phyloP scores from a whole-genome alignment of 2,888 invertebrate species.

The Acanthoscelides obtectus region DNA sequence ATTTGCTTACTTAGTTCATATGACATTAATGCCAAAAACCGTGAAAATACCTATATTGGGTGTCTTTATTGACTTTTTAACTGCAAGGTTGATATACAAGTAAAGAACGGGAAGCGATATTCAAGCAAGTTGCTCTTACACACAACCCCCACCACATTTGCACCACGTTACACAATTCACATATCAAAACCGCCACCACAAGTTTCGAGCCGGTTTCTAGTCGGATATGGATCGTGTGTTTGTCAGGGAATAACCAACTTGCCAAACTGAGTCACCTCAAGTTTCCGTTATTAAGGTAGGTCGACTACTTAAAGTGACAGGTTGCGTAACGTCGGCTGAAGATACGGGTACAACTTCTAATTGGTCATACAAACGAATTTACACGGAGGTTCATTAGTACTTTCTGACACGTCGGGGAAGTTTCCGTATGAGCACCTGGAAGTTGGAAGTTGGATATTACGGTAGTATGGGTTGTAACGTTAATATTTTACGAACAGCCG shows the following conservation, averaged over 20 bases:
- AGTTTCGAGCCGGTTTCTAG: background rate
- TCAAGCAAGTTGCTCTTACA: no score
- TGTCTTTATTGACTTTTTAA: no score
- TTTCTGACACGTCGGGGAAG: background rate
- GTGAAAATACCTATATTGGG: no score
- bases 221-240: background rate
- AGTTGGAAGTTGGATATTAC: background rate
- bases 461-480: no score
- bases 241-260: background rate
- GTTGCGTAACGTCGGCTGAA: background rate
- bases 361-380: background rate
- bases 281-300: background rate
- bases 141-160: no score
- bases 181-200: no score
- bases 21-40: no score
- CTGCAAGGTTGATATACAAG: no score
- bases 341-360: background rate
- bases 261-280: background rate
- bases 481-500: no score
- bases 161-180: no score
- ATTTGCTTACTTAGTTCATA: no score
- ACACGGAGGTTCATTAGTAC: background rate
- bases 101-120: no score
- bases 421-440: background rate
- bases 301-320: background rate